A percentile compares a stretch with the other conserved stretches of the same genome.
phyloP scores from a whole-genome alignment of 2,797 vertebrate species.

The Sylvia borin region DNA sequence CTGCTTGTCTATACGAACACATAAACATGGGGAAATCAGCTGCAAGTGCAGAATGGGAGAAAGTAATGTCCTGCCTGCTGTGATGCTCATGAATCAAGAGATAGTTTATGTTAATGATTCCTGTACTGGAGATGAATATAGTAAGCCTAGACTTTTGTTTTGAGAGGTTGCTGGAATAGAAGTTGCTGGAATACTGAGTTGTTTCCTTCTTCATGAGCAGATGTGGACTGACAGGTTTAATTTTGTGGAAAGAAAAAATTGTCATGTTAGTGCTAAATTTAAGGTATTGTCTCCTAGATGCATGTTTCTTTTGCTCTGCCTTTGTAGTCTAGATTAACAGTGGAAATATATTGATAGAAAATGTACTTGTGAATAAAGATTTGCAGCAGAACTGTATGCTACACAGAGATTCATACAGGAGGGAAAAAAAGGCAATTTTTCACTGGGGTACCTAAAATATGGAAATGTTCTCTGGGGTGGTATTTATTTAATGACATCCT shows the following conservation, averaged over 20 bases:
- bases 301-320: not conserved
- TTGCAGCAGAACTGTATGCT: not conserved
- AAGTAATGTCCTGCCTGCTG: not conserved
- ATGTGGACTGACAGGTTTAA: not conserved
- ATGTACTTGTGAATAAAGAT: not conserved
- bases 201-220: not conserved
- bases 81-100: constrained; percentile 14
- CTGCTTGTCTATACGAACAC: rapidly evolving
- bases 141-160: not conserved
- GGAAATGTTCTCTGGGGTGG: not conserved
- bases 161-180: not conserved
- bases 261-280: not conserved
- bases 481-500: not conserved
- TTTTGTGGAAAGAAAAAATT: not conserved
- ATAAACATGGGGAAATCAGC: not conserved
- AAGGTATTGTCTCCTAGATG: not conserved
- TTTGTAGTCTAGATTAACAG: not conserved
- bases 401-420: not conserved
- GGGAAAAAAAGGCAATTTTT: not conserved
- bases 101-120: not conserved
- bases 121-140: not conserved
- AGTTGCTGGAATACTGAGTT: not conserved
- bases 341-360: not conserved
- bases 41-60: not conserved
- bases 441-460: not conserved